Percentiles rank a stretch among this genome's conserved stretches.
Conservation (phyloP, 2,113 vertebrate species). For the Hylia prasina region DNA sequence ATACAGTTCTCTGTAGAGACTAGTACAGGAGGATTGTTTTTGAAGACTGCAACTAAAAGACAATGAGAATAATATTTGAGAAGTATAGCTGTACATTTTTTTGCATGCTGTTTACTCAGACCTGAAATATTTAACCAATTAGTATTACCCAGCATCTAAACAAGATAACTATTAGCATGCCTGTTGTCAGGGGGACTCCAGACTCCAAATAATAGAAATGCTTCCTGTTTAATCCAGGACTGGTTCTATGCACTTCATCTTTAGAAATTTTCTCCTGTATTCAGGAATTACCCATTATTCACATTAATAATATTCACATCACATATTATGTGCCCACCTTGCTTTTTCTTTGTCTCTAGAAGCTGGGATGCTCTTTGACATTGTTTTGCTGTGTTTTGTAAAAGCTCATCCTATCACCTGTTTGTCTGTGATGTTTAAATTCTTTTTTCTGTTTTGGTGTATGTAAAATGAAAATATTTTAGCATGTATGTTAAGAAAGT, state of each 20-base stretch:
- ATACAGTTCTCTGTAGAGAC: not conserved
- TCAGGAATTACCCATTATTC: not conserved
- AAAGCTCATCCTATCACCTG: not conserved
- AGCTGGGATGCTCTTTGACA: not conserved
- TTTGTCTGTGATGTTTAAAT: not conserved
- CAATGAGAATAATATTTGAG: not conserved
- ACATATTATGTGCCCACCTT: not conserved
- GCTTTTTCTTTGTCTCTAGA: not conserved
- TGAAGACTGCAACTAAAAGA: not conserved
- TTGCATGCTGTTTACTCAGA: not conserved
- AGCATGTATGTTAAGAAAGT: not conserved
- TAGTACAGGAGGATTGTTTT: not conserved
- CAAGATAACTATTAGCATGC: not conserved
- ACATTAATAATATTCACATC: not conserved
- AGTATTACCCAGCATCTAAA: not conserved
- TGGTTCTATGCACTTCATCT: not conserved
- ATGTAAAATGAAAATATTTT: not conserved
- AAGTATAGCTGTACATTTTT: not conserved
- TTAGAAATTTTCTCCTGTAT: not conserved
- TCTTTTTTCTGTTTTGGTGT: not conserved
- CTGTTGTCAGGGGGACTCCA: not conserved
- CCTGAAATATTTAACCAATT: not conserved
- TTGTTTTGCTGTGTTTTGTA: not conserved
- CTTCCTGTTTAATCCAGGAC: not conserved
- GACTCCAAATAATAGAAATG: not conserved